These are phyloP conservation scores for Branchellion lobata DNA, from an alignment of 2,888 invertebrate species.

Conservation along the genomic window DNA sequence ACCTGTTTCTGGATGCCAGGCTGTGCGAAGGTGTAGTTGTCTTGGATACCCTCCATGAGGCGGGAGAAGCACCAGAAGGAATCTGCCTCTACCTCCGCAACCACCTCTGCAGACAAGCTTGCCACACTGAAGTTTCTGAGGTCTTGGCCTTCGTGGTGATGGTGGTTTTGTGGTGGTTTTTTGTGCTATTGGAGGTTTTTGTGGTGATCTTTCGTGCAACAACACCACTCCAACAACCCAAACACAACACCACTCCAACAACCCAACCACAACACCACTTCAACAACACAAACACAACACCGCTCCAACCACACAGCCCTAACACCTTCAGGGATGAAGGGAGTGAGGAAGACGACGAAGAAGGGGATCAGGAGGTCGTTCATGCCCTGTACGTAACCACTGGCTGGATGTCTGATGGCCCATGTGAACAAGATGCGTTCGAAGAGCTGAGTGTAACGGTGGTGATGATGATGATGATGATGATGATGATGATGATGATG, in stretches of 20 bases:
- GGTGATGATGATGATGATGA: slow-evolving; percentile 10
- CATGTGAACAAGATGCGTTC: slow-evolving; percentile 97
- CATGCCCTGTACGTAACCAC: slow-evolving; percentile 98
- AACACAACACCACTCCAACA: no score
- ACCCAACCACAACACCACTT: no score
- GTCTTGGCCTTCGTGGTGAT: slow-evolving; percentile 44
- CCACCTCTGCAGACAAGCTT: slow-evolving; percentile 73
- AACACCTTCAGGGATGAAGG: slow-evolving; percentile 74
- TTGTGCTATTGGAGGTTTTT: not conserved
- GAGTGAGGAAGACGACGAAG: slow-evolving; percentile 96
- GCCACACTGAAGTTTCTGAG: slow-evolving; percentile 78
- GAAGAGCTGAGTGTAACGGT: slow-evolving; percentile 76
- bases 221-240: no score
- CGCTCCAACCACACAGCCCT: no score
- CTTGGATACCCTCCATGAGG: slow-evolving; percentile 93
- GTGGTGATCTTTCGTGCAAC: not conserved
- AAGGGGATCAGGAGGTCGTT: slow-evolving; percentile 98
- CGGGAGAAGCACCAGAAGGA: slow-evolving; percentile 98
- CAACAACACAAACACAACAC: no score
- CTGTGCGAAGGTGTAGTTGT: slow-evolving; percentile 99
- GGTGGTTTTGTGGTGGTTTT: not conserved
- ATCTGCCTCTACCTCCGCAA: slow-evolving; percentile 91
- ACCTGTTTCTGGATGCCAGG: slow-evolving; percentile 98
- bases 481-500: not conserved
- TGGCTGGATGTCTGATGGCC: slow-evolving; percentile 98